A percentile compares a stretch with the other conserved stretches of the same genome.
phyloP scores from a whole-genome alignment of 2,888 invertebrate genomes.

The Brachycybe producta region DNA sequence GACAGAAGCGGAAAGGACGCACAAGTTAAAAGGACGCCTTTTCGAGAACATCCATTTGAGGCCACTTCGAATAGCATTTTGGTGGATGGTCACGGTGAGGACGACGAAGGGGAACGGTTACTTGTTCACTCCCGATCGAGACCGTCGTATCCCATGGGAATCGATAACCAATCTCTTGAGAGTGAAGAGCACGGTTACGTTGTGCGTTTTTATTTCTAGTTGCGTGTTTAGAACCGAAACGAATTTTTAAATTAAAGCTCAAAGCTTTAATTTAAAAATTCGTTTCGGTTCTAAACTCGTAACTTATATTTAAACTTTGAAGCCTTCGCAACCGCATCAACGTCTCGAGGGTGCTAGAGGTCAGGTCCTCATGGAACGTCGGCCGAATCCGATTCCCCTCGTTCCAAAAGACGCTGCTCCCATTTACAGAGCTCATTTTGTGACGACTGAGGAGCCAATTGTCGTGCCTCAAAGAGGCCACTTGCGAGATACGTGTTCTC shows the following conservation, averaged over 20 bases:
- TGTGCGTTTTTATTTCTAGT: constrained; percentile 11
- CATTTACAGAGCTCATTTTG: background rate
- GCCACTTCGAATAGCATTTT: too few species aligned
- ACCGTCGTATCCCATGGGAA: constrained; percentile 17
- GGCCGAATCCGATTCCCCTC: background rate
- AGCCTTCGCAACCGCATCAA: constrained; percentile 19
- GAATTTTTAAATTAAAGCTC: too few species aligned
- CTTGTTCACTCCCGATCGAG: constrained; percentile 15
- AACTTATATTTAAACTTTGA: too few species aligned
- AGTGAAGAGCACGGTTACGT: constrained; percentile 14
- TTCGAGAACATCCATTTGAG: constrained; percentile 13
- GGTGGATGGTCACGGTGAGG: background rate
- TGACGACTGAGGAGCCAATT: background rate
- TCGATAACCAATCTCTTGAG: constrained; percentile 17
- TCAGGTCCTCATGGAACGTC: constrained; percentile 11
- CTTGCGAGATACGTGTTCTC: constrained; percentile 8
- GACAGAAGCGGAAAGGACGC: background rate
- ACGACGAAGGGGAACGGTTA: constrained; percentile 18
- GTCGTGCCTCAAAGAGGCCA: background rate
- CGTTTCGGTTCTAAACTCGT: too few species aligned
- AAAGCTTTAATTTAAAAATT: too few species aligned
- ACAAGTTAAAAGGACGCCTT: constrained; percentile 17
- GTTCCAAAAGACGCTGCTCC: background rate
- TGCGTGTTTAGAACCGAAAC: too few species aligned
- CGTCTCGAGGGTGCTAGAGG: constrained; percentile 15